A percentile compares a stretch with the other conserved stretches of the same genome.
Evolutionary conservation across 2,113 vertebrate genomes (phyloP).

Genomic region (Piaya cayana): DNA sequence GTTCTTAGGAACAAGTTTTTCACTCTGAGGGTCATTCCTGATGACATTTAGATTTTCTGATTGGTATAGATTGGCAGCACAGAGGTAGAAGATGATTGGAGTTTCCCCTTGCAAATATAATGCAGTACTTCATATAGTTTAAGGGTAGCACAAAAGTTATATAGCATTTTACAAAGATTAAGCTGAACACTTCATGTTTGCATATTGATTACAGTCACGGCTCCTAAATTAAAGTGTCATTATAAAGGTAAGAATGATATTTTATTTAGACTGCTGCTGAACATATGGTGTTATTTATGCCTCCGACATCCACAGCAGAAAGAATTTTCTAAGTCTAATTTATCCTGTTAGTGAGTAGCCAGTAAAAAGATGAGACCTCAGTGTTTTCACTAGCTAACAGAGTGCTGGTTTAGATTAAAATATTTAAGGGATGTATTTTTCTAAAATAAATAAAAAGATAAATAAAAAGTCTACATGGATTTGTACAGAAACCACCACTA

Average conservation of each 20-base stretch:
- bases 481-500: constrained; percentile 35
- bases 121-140: not conserved
- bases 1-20: constrained; percentile 75
- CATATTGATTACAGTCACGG: not conserved
- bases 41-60: constrained; percentile 70
- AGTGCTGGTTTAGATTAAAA: constrained; percentile 48
- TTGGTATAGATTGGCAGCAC: not conserved
- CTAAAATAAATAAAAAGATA: not conserved
- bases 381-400: constrained; percentile 32
- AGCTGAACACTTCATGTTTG: not conserved
- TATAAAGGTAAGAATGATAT: constrained; percentile 38
- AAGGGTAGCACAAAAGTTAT: not conserved
- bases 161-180: not conserved
- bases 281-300: constrained; percentile 64
- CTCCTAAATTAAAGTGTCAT: constrained; percentile 5
- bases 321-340: constrained; percentile 50
- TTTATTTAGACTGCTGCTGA: constrained; percentile 31
- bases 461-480: not conserved
- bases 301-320: constrained; percentile 29
- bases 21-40: constrained; percentile 63
- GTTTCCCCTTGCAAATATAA: not conserved
- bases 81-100: not conserved
- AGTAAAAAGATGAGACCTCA: constrained; percentile 28
- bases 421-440: not conserved
- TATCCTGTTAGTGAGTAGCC: constrained; percentile 13